Conservation (phyloP, 2,113 vertebrate species). For the Numenius arquata region DNA sequence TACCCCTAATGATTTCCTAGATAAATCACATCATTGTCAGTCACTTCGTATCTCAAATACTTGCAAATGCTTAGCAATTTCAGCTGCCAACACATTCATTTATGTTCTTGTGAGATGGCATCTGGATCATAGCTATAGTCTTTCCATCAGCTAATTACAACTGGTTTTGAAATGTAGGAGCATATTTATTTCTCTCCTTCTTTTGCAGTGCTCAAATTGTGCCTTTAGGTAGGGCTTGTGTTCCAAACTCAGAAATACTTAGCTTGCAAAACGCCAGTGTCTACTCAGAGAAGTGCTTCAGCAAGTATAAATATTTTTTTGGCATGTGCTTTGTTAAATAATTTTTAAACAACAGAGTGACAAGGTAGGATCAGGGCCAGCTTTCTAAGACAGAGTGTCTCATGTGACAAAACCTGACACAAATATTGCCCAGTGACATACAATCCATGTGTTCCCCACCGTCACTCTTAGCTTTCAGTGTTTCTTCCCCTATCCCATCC, state of each 20-base stretch:
- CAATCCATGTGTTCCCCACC: neutral
- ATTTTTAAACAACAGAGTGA: neutral
- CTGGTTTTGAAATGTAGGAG: neutral
- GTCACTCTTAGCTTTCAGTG: neutral
- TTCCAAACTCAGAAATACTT: neutral
- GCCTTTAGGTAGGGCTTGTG: neutral
- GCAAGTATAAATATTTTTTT: neutral
- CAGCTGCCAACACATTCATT: conserved; percentile 51
- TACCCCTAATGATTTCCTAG: conserved; percentile 18
- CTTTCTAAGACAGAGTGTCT: neutral
- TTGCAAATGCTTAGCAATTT: conserved; percentile 40
- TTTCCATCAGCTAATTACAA: conserved; percentile 58
- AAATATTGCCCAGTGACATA: neutral
- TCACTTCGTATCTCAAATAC: conserved; percentile 26
- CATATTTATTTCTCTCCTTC: conserved; percentile 12
- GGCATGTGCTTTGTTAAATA: neutral
- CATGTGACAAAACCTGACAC: neutral
- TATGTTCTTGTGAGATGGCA: conserved; percentile 22
- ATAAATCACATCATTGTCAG: conserved; percentile 20
- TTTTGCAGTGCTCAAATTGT: neutral
- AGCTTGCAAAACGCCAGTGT: neutral
- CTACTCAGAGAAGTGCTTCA: neutral
- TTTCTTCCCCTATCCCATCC: neutral
- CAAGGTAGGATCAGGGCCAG: neutral
- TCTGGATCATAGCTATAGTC: conserved; percentile 38